phyloP scores from a whole-genome alignment of 2,888 invertebrate species.

The Diplazon laetatorius region DNA sequence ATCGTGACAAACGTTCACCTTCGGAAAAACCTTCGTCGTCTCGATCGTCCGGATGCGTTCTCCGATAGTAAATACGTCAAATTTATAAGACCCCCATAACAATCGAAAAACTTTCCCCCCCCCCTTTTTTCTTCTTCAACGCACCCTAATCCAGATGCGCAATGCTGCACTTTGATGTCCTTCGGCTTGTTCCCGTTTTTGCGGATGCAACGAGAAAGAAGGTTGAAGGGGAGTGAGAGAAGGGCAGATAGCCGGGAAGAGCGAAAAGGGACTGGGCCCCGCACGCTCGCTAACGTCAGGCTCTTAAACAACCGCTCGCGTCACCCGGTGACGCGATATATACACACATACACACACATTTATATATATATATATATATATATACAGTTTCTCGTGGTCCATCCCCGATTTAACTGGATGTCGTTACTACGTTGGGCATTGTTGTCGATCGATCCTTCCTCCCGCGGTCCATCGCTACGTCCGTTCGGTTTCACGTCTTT shows the following conservation, averaged over 20 bases:
- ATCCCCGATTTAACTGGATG: slow-evolving; percentile 78
- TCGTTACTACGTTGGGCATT: slow-evolving; percentile 79
- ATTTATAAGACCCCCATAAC: too few species aligned
- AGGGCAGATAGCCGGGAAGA: neutral
- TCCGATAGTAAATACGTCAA: too few species aligned
- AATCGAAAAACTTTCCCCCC: too few species aligned
- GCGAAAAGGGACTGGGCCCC: slow-evolving; percentile 22
- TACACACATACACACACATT: slow-evolving; percentile 26
- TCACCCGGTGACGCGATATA: slow-evolving; percentile 34
- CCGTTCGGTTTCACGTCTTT: slow-evolving; percentile 49
- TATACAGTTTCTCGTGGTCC: slow-evolving; percentile 64
- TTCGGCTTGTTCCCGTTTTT: neutral
- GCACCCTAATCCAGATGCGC: too few species aligned
- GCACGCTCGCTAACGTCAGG: slow-evolving; percentile 44
- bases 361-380: slow-evolving; percentile 17
- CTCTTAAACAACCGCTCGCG: slow-evolving; percentile 68
- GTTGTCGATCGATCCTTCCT: slow-evolving; percentile 71
- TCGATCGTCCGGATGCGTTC: slow-evolving; percentile 3
- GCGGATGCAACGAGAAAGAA: neutral
- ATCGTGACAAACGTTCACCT: slow-evolving; percentile 68
- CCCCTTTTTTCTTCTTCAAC: too few species aligned
- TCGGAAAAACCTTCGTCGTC: too few species aligned
- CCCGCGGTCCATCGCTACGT: slow-evolving; percentile 73
- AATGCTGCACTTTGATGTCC: neutral
- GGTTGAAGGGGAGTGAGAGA: slow-evolving; percentile 7